Conservation (phyloP, 2,797 vertebrate genomes). For the Hoplostethus mediterraneus region DNA sequence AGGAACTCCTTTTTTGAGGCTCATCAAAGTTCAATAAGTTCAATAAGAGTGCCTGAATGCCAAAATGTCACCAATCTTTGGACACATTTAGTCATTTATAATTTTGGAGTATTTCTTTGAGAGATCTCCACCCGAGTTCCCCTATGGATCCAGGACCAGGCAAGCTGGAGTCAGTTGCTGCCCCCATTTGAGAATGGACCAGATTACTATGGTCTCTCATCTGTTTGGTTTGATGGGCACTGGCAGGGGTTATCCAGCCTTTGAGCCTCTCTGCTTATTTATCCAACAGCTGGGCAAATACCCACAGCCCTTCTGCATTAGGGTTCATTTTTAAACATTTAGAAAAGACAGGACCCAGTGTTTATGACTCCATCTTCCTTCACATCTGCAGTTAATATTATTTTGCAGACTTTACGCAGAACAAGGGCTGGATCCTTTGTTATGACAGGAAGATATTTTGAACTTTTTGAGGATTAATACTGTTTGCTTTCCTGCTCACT, state of each 20-base stretch:
- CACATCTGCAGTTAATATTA: conserved; percentile 86
- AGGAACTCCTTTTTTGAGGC: not conserved
- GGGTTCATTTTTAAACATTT: conserved; percentile 84
- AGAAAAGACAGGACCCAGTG: conserved; percentile 81
- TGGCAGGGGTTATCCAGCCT: conserved; percentile 77
- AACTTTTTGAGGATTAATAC: conserved; percentile 84
- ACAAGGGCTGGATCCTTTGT: conserved; percentile 82
- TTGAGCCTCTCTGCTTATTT: conserved; percentile 83
- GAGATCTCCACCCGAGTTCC: conserved; percentile 28
- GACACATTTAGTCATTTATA: conserved; percentile 10
- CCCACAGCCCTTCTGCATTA: conserved; percentile 83
- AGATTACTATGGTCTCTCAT: conserved; percentile 67
- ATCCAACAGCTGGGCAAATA: conserved; percentile 85
- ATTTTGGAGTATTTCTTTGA: conserved; percentile 11
- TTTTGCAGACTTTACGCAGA: conserved; percentile 78
- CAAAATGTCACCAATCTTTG: not conserved
- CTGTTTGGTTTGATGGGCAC: conserved; percentile 81
- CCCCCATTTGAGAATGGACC: conserved; percentile 56
- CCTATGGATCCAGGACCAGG: conserved; percentile 37
- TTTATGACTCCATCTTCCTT: conserved; percentile 82
- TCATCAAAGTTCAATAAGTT: not conserved
- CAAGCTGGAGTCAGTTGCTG: conserved; percentile 72
- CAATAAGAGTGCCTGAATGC: too few relatives aligned
- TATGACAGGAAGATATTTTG: conserved; percentile 85
- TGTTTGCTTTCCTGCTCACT: conserved; percentile 82